Percentiles rank a stretch among this genome's conserved stretches.
Evolutionary conservation across 2,888 invertebrate genomes (phyloP).

Genomic region (Aleiodes leptofemur): DNA sequence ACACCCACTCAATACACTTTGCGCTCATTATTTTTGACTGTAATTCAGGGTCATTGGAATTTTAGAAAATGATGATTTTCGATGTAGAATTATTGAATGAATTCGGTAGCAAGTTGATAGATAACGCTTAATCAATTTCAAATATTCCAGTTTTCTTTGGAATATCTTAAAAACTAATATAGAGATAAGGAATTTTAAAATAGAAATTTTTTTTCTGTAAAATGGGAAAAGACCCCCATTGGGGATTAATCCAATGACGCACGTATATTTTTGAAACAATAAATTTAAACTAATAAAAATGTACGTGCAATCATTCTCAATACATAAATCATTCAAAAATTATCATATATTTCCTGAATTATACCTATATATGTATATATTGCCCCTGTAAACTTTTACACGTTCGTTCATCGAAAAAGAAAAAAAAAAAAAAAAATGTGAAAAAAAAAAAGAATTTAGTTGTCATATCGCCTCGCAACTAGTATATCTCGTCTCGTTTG

Average conservation of each 20-base stretch:
- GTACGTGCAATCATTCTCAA: not conserved
- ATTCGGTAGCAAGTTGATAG: not conserved
- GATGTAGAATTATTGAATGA: constrained; percentile 9
- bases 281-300: no score
- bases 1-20: constrained; percentile 43
- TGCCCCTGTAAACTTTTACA: not conserved
- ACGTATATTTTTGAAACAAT: no score
- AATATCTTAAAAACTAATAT: no score
- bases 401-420: not conserved
- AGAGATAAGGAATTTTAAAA: no score
- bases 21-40: constrained; percentile 20
- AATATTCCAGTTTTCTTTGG: no score
- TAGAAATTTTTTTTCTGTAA: no score
- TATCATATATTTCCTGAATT: constrained; percentile 7
- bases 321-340: constrained; percentile 3
- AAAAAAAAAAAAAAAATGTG: constrained; percentile 16
- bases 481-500: constrained; percentile 32
- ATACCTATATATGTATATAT: not conserved
- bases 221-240: no score
- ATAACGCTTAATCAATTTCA: no score
- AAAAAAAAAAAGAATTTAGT: constrained; percentile 32
- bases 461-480: constrained; percentile 40
- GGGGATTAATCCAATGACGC: no score
- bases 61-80: not conserved
- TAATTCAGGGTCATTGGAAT: constrained; percentile 41